Percentiles rank a stretch among this genome's conserved stretches.
phyloP scores from a whole-genome alignment of 30 jellyfish, hydroid and myxozoan genomes.

The Mastigias papua region DNA sequence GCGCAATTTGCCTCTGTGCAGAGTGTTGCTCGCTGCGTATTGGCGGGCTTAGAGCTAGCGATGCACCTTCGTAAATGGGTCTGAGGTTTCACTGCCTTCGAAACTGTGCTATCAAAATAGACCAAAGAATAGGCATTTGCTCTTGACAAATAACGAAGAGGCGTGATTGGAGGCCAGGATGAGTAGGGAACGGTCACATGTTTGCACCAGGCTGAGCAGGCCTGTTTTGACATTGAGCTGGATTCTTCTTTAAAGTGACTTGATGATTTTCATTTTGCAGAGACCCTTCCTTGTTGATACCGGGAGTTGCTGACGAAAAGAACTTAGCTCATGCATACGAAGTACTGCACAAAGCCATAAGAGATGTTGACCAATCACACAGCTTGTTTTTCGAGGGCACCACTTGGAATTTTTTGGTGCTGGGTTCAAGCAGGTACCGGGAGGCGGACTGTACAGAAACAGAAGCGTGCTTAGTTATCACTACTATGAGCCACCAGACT shows the following conservation, averaged over 20 bases:
- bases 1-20: no score
- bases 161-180: no score
- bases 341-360: conserved; percentile 93
- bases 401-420: conserved; percentile 95
- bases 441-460: conserved; percentile 82
- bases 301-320: conserved; percentile 92
- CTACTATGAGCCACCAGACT: conserved; percentile 98
- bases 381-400: conserved; percentile 73
- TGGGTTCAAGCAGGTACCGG: conserved; percentile 95
- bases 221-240: no score
- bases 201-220: no score
- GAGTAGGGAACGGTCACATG: no score
- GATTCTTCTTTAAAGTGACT: background rate
- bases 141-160: no score
- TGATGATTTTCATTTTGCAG: conserved; percentile 19
- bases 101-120: no score
- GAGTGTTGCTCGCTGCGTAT: no score
- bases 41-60: no score
- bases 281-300: conserved; percentile 82
- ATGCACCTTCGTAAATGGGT: no score
- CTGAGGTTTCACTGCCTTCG: no score
- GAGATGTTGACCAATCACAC: conserved; percentile 88
- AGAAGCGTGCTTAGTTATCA: conserved; percentile 97
- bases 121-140: no score
- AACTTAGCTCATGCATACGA: conserved; percentile 96